A percentile compares a stretch with the other conserved stretches of the same genome.
Conservation (phyloP, 2,113 vertebrate species). For the Eublepharis macularius region DNA sequence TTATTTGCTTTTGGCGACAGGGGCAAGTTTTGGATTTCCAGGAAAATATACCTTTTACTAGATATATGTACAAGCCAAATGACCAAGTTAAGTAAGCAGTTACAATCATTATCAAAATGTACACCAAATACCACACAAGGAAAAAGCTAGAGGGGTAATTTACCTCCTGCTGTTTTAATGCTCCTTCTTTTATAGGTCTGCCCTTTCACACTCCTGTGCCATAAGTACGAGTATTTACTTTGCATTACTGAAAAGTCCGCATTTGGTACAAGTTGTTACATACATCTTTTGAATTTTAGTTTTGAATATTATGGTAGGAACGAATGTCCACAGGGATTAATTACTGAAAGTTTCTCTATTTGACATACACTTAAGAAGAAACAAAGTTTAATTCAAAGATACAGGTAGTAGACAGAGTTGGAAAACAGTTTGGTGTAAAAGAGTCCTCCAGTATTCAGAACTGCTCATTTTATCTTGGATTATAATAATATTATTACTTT, state of each 20-base stretch:
- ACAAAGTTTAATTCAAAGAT: slow-evolving; percentile 21
- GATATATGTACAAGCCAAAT: background rate
- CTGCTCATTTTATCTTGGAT: background rate
- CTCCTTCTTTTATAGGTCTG: slow-evolving; percentile 16
- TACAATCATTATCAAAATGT: background rate
- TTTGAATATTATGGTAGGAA: slow-evolving; percentile 20
- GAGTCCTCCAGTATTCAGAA: background rate
- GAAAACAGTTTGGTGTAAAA: background rate
- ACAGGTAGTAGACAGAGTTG: background rate
- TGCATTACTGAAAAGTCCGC: background rate
- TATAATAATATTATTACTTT: background rate
- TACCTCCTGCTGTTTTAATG: background rate
- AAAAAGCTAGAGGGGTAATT: background rate
- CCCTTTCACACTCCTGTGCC: slow-evolving; percentile 23
- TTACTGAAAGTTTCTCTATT: slow-evolving; percentile 43
- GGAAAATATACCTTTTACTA: background rate
- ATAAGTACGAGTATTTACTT: background rate
- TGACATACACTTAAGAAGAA: slow-evolving; percentile 37
- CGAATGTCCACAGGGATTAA: slow-evolving; percentile 29
- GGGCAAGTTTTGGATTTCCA: background rate
- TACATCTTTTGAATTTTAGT: slow-evolving; percentile 17
- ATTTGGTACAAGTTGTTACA: slow-evolving; percentile 3
- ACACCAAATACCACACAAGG: background rate
- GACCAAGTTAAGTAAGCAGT: background rate
- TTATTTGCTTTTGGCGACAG: background rate